Conservation (phyloP, 2,888 invertebrate species). For the Salticus scenicus region DNA sequence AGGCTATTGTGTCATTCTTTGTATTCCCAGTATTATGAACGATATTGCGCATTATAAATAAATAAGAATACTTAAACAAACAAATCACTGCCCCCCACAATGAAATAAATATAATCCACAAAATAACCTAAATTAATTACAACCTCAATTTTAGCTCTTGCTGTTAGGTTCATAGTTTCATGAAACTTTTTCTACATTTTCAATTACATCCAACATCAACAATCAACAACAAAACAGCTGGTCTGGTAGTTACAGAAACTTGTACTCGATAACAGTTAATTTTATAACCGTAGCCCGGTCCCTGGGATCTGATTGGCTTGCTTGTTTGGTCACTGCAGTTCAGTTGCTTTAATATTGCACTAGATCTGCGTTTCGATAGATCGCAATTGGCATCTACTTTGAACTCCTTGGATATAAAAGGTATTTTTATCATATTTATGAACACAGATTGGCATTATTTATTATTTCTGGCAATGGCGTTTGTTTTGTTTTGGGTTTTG, state of each 20-base stretch:
- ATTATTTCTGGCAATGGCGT: too few species aligned
- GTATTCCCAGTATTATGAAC: not conserved
- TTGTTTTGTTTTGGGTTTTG: too few species aligned
- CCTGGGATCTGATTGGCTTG: too few species aligned
- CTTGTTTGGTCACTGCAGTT: too few species aligned
- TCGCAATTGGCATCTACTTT: too few species aligned
- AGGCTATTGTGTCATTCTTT: slow-evolving; percentile 50
- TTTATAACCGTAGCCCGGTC: too few species aligned
- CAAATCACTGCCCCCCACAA: not conserved
- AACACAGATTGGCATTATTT: too few species aligned
- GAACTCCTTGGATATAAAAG: too few species aligned
- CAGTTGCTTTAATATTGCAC: too few species aligned
- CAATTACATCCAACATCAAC: slow-evolving; percentile 48
- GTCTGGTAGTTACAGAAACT: slow-evolving; percentile 25
- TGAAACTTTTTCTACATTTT: slow-evolving; percentile 31
- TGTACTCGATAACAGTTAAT: not conserved
- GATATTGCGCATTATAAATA: slow-evolving; percentile 49
- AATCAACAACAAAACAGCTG: slow-evolving; percentile 49
- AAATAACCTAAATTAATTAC: slow-evolving; percentile 11
- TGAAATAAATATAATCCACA: not conserved
- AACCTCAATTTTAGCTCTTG: slow-evolving; percentile 59
- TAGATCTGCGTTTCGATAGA: too few species aligned
- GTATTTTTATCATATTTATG: too few species aligned
- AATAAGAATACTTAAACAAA: not conserved
- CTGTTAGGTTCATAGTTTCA: slow-evolving; percentile 62